These are phyloP conservation scores for Caenorhabditis auriculariae DNA, from an alignment of 2,888 invertebrate genomes.

Conservation along the genomic window DNA sequence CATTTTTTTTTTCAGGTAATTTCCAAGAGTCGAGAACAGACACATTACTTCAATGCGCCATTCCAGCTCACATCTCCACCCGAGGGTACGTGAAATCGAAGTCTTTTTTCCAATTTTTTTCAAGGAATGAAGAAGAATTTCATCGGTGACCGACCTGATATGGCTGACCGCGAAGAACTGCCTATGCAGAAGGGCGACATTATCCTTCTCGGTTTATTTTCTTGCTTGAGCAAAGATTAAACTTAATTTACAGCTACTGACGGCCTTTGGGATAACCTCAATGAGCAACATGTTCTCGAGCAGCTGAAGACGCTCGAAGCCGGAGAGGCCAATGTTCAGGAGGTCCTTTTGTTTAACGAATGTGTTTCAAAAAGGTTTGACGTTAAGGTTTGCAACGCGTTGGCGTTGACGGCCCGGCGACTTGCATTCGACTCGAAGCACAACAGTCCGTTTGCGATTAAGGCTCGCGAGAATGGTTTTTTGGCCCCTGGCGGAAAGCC, in stretches of 20 bases:
- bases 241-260: constrained; percentile 76
- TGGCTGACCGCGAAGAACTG: constrained; percentile 51
- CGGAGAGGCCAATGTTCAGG: constrained; percentile 35
- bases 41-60: constrained; percentile 98
- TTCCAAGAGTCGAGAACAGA: constrained; percentile 91
- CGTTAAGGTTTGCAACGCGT: constrained; percentile 72
- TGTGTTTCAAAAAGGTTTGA: too few relatives aligned
- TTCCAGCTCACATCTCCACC: constrained; percentile 94
- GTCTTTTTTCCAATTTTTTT: neutral
- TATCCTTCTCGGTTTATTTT: constrained; percentile 23
- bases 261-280: constrained; percentile 97
- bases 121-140: too few relatives aligned
- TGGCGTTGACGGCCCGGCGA: constrained; percentile 91
- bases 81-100: constrained; percentile 40
- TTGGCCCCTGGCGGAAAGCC: constrained; percentile 91
- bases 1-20: constrained; percentile 69
- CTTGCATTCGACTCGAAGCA: constrained; percentile 91
- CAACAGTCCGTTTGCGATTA: constrained; percentile 91
- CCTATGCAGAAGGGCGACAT: constrained; percentile 52
- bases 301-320: constrained; percentile 70
- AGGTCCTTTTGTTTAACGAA: constrained; percentile 19
- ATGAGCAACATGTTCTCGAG: constrained; percentile 83
- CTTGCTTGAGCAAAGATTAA: neutral
- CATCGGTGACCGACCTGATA: constrained; percentile 56
- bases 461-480: constrained; percentile 88